A percentile compares a stretch with the other conserved stretches of the same genome.
Evolutionary conservation across 1,140 invertebrate genomes (phyloP).

Genomic region (Sogatella furcifera): DNA sequence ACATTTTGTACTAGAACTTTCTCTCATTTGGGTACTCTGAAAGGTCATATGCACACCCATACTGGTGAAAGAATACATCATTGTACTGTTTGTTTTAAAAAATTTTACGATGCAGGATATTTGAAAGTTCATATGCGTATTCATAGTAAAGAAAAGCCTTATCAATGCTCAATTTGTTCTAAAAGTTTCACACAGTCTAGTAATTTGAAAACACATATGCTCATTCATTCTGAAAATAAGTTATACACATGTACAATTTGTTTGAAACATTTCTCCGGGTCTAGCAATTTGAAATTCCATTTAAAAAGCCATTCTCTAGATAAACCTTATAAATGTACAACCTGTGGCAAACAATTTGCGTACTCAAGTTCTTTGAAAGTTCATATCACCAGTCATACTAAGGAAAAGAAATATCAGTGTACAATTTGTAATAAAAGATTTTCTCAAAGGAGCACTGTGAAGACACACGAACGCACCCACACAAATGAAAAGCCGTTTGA

Average conservation of each 20-base stretch:
- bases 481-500: not conserved
- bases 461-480: not conserved
- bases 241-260: not conserved
- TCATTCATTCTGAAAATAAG: constrained; percentile 32
- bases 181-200: not conserved
- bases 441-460: not conserved
- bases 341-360: not conserved
- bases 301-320: not conserved
- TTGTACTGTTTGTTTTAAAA: constrained; percentile 34
- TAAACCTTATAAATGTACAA: not conserved
- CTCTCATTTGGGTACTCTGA: constrained; percentile 24
- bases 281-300: not conserved
- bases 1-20: constrained; percentile 40
- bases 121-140: constrained; percentile 34
- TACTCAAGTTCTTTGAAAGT: too few relatives aligned
- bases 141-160: constrained; percentile 28
- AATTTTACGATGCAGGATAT: constrained; percentile 34
- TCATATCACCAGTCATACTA: not conserved
- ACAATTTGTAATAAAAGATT: constrained; percentile 16
- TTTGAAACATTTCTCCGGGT: not conserved
- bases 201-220: constrained; percentile 14
- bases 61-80: constrained; percentile 27
- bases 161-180: not conserved
- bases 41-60: constrained; percentile 25
- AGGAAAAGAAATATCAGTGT: not conserved